Conservation (phyloP, 2,797 vertebrate species). For the Parambassis ranga region DNA sequence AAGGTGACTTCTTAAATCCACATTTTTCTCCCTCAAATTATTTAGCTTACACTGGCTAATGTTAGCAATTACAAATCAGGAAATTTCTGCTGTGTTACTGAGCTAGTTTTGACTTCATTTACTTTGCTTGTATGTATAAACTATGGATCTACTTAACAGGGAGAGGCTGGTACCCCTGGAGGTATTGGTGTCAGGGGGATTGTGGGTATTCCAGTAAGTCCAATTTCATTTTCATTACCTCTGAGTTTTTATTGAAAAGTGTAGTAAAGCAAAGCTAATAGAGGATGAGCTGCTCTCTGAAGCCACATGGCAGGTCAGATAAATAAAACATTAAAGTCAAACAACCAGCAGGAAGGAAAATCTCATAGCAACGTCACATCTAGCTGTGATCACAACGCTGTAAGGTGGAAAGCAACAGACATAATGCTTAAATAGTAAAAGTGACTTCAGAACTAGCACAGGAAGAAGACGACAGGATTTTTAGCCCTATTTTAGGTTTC, state of each 20-base stretch:
- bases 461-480: background rate
- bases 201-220: constrained; percentile 84
- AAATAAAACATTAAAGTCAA: constrained; percentile 28
- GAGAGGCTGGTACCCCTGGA: constrained; percentile 77
- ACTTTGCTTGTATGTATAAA: background rate
- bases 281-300: constrained; percentile 3
- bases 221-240: background rate
- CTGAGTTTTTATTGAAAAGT: background rate
- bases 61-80: too few relatives aligned
- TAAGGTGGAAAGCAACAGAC: background rate
- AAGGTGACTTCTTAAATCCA: constrained; percentile 67
- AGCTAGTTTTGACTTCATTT: too few relatives aligned
- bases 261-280: background rate
- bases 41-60: too few relatives aligned
- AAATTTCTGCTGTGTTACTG: background rate
- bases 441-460: background rate
- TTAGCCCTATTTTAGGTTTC: background rate
- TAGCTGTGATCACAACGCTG: background rate
- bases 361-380: background rate
- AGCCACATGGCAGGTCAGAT: background rate
- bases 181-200: constrained; percentile 75
- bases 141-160: constrained; percentile 63
- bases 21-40: background rate
- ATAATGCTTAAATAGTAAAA: background rate
- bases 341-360: background rate